Base-by-base conservation (phyloP, 1,140 invertebrate species). In the Sycophila sp. region DNA sequence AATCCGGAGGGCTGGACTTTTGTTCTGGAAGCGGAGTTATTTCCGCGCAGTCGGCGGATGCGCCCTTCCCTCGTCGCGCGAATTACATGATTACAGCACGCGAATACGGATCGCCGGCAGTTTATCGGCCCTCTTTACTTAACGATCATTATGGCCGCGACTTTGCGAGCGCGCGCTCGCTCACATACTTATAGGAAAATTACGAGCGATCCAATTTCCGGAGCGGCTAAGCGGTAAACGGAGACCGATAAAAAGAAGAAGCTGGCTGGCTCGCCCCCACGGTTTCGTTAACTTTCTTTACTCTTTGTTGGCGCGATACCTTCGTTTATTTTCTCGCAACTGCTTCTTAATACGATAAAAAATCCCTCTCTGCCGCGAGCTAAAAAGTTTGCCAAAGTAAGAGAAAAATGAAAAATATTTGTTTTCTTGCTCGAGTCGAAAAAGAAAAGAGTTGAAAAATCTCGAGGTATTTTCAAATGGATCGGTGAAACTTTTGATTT, bases 171-270 rank as follows among this genome's bases (percentile, higher is more conserved):
- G 71, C 38, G 59, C 22, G 55, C 17, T 36, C 38, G 47, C 59
- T 71, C 58, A 45, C 53, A 59, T 76, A 76, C 68, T 79, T 76
- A 74, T 38, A 67, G 47, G 65, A 77, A 64, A 81, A 80, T 81
- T 78, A 78, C 73, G 73, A 76, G 40, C 75, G 77, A 77, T 76
- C 78, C 75, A 78, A 78, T 79, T 79, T 79, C 73, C 76, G 75
- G 69, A 51, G 60, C 67, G 36, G 38, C 19, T 22, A 47, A 0
- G 2, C 8, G 4, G 28, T 5, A 8, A 51, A 30, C 10, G 7
- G n/a, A 17, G 51, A 34, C 24, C 1, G 4, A 67, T 32, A 36
- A 58, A 42, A 60, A 47, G 28, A 67, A 3, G 11, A 30, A 15
- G 2, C 19, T 3, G 40, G 4, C 19, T 10, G 24, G 4, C 4